Conservation (phyloP, 2,113 vertebrate genomes). For the Falcunculus frontatus region DNA sequence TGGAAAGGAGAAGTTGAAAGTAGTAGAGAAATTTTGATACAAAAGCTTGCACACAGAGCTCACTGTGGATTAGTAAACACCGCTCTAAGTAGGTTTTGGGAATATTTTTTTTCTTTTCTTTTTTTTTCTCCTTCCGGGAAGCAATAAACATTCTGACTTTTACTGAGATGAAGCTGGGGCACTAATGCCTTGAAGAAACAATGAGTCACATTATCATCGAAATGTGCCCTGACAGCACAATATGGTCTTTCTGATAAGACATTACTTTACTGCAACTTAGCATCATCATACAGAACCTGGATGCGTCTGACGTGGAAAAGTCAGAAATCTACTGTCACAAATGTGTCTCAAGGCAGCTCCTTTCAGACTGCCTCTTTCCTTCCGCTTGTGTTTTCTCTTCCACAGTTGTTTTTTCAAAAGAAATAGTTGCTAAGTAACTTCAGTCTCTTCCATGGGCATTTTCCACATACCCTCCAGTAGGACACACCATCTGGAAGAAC, state of each 20-base stretch:
- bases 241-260: not conserved
- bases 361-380: not conserved
- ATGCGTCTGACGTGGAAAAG: not conserved
- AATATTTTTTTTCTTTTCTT: not conserved
- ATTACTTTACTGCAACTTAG: not conserved
- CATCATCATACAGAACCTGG: not conserved
- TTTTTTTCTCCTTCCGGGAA: not conserved
- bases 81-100: not conserved
- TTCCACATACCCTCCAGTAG: not conserved
- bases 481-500: not conserved
- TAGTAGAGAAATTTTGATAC: not conserved
- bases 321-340: not conserved
- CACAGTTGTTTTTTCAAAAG: not conserved
- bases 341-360: not conserved
- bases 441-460: not conserved
- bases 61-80: not conserved
- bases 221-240: not conserved
- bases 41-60: not conserved
- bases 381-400: not conserved
- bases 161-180: not conserved
- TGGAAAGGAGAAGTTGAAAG: not conserved
- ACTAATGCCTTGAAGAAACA: slow-evolving; percentile 11
- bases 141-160: not conserved
- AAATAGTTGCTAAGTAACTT: not conserved
- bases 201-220: not conserved